phyloP scores from a whole-genome alignment of 2,888 invertebrate species.

The Laspeyria flexula region DNA sequence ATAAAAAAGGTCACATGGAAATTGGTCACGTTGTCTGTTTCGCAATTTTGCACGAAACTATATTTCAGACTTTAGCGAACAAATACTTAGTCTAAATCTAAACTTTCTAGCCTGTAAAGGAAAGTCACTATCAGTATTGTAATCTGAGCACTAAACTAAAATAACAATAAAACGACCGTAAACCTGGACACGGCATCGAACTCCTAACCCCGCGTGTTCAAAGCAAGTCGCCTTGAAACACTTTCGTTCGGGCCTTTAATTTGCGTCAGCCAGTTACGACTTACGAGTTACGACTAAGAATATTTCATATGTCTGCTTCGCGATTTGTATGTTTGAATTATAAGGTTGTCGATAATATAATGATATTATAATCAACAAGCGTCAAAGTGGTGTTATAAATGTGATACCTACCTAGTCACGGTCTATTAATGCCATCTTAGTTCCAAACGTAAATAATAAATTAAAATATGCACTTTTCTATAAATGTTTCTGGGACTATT shows the following conservation, averaged over 20 bases:
- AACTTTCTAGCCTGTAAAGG: slow-evolving; percentile 10
- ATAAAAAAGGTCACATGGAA: no score
- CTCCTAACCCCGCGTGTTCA: slow-evolving; percentile 57
- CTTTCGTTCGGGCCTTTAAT: slow-evolving; percentile 65
- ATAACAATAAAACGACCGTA: slow-evolving; percentile 28
- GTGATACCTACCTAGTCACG: no score
- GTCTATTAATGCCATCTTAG: no score
- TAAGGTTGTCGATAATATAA: no score
- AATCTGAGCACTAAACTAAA: slow-evolving; percentile 18
- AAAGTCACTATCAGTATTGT: slow-evolving; percentile 20
- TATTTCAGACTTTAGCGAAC: background rate
- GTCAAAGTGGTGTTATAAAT: no score
- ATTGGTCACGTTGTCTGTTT: no score
- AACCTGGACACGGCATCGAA: slow-evolving; percentile 54
- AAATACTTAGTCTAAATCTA: background rate
- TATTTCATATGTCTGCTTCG: slow-evolving; percentile 16
- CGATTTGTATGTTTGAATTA: slow-evolving; percentile 18
- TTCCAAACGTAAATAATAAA: no score
- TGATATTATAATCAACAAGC: no score
- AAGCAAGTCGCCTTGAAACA: slow-evolving; percentile 71
- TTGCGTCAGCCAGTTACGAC: slow-evolving; percentile 53
- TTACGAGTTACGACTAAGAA: background rate
- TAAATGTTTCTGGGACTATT: no score
- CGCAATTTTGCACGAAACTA: background rate
- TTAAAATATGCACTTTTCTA: no score